Percentiles rank a stretch among this genome's conserved stretches.
Conservation (phyloP, 2,797 vertebrate genomes). For the Ctenopoma kingsleyae region DNA sequence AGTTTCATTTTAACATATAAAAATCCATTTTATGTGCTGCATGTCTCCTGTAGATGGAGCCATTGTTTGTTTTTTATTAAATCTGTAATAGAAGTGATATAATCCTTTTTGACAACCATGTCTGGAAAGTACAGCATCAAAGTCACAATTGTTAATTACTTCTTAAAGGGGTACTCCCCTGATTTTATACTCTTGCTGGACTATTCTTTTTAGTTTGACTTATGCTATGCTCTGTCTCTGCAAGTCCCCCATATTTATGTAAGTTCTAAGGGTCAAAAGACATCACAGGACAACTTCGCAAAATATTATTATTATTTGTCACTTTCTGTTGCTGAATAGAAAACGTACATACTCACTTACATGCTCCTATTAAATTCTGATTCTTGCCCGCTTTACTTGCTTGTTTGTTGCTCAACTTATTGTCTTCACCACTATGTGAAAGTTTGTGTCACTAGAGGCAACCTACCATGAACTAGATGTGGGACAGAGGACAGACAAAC, state of each 20-base stretch:
- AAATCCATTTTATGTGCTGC: background rate
- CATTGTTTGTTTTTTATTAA: constrained; percentile 33
- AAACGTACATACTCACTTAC: background rate
- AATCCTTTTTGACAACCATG: background rate
- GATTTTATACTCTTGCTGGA: background rate
- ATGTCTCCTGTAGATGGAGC: constrained; percentile 67
- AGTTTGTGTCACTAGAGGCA: background rate
- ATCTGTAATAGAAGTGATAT: background rate
- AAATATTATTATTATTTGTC: too few relatives aligned
- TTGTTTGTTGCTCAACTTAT: too few relatives aligned
- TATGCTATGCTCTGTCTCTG: background rate
- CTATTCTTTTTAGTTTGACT: background rate
- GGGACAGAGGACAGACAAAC: constrained; percentile 9
- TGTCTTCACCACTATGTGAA: background rate
- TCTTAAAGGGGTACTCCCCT: background rate
- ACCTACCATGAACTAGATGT: constrained; percentile 5
- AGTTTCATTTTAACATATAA: background rate
- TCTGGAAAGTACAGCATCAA: background rate
- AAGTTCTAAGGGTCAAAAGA: background rate
- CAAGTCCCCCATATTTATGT: background rate
- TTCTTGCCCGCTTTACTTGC: background rate
- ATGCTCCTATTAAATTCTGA: too few relatives aligned
- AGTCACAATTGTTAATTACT: background rate
- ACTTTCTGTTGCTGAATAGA: background rate
- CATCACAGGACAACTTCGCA: background rate